Conservation (phyloP, 2,797 vertebrate species). For the Sebastiscus tertius region DNA sequence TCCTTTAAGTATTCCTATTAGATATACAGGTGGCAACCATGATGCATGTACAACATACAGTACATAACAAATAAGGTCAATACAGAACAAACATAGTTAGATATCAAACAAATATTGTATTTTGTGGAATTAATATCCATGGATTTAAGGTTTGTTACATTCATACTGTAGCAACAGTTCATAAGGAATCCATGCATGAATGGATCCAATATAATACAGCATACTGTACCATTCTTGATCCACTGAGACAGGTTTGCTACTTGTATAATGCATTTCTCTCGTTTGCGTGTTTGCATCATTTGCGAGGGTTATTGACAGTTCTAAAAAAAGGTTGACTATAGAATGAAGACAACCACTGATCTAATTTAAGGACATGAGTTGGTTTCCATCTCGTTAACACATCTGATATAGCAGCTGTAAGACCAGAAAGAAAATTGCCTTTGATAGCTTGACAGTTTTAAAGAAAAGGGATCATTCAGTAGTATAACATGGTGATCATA, state of each 20-base stretch:
- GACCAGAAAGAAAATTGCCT: neutral
- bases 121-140: neutral
- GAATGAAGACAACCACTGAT: constrained; percentile 33
- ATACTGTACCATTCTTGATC: neutral
- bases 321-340: constrained; percentile 12
- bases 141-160: neutral
- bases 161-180: neutral
- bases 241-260: neutral
- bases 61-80: neutral
- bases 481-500: neutral
- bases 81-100: neutral
- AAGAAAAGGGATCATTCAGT: constrained; percentile 16
- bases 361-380: constrained; percentile 49
- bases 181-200: neutral
- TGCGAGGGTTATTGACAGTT: constrained; percentile 31
- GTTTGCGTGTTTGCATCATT: constrained; percentile 19
- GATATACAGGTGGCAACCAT: neutral
- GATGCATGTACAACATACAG: neutral
- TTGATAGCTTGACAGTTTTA: constrained; percentile 45
- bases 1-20: neutral
- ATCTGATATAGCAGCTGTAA: constrained; percentile 16
- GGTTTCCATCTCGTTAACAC: constrained; percentile 27
- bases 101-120: neutral
- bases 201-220: neutral
- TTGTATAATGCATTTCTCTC: neutral